Conservation (phyloP, 2,888 invertebrate genomes). For the Melolontha melolontha region DNA sequence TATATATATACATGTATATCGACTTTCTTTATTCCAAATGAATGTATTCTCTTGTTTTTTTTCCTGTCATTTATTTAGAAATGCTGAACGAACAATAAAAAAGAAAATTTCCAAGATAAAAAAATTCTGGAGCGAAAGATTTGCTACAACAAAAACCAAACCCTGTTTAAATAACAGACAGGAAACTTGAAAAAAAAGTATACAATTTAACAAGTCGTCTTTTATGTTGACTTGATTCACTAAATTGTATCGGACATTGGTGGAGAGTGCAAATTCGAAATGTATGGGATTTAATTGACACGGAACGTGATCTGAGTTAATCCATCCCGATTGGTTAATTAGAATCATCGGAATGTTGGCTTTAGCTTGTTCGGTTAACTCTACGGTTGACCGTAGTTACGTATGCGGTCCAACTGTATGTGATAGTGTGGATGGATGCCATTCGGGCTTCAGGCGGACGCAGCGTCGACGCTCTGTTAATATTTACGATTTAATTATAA, state of each 20-base stretch:
- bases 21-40: too few relatives aligned
- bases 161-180: too few relatives aligned
- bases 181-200: too few relatives aligned
- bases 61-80: too few relatives aligned
- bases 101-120: too few relatives aligned
- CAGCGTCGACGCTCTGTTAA: slow-evolving; percentile 12
- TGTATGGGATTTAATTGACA: slow-evolving; percentile 26
- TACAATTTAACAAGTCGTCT: too few relatives aligned
- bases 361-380: neutral
- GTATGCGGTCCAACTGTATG: neutral
- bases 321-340: slow-evolving; percentile 31
- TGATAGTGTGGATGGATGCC: neutral
- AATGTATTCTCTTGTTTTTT: too few relatives aligned
- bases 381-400: slow-evolving; percentile 14
- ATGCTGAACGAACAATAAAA: too few relatives aligned
- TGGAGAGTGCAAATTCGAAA: slow-evolving; percentile 17
- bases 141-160: too few relatives aligned
- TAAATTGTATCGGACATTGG: neutral
- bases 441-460: neutral
- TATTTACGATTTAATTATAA: slow-evolving; percentile 31
- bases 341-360: slow-evolving; percentile 15
- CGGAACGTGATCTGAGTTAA: slow-evolving; percentile 33
- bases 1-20: too few relatives aligned
- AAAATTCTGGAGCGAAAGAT: too few relatives aligned
- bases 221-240: too few relatives aligned